Conservation (phyloP, 2,113 vertebrate species). For the Halcyon malimbica region DNA sequence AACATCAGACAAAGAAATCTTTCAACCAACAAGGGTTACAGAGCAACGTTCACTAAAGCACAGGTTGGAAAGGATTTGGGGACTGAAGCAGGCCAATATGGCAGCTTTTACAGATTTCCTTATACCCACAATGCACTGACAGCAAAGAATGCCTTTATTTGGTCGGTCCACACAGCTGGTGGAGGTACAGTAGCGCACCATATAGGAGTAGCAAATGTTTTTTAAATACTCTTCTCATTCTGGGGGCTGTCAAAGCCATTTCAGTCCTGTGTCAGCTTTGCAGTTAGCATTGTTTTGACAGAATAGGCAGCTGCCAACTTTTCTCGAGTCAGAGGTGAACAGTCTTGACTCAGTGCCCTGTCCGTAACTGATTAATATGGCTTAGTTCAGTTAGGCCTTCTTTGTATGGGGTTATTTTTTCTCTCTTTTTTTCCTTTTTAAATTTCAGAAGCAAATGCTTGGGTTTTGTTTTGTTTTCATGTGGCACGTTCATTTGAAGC, state of each 20-base stretch:
- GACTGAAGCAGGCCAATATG: slow-evolving; percentile 80
- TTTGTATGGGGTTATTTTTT: neutral
- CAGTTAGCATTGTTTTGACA: slow-evolving; percentile 40
- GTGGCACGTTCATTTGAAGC: slow-evolving; percentile 58
- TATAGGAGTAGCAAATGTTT: slow-evolving; percentile 53
- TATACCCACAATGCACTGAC: slow-evolving; percentile 92
- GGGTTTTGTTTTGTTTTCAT: slow-evolving; percentile 3
- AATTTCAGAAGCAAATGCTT: neutral
- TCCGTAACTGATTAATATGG: slow-evolving; percentile 84
- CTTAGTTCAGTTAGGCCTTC: slow-evolving; percentile 85
- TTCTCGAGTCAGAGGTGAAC: slow-evolving; percentile 69
- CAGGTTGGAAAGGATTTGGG: slow-evolving; percentile 79
- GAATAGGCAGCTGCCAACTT: slow-evolving; percentile 73
- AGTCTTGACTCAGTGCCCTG: slow-evolving; percentile 73
- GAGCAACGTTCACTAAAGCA: slow-evolving; percentile 95
- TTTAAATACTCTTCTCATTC: neutral
- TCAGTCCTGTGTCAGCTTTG: slow-evolving; percentile 48
- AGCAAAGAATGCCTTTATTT: slow-evolving; percentile 86
- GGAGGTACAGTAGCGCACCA: slow-evolving; percentile 57
- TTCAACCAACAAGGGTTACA: slow-evolving; percentile 92
- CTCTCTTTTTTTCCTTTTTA: neutral
- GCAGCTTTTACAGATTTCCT: slow-evolving; percentile 86
- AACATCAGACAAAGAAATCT: slow-evolving; percentile 92
- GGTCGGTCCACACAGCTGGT: slow-evolving; percentile 76
- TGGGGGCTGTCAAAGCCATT: slow-evolving; percentile 28